Evolutionary conservation across 2,797 vertebrate genomes (phyloP), one percentile per base, ranked within the genome.

Genomic region (Hozukius guyotensis): DNA sequence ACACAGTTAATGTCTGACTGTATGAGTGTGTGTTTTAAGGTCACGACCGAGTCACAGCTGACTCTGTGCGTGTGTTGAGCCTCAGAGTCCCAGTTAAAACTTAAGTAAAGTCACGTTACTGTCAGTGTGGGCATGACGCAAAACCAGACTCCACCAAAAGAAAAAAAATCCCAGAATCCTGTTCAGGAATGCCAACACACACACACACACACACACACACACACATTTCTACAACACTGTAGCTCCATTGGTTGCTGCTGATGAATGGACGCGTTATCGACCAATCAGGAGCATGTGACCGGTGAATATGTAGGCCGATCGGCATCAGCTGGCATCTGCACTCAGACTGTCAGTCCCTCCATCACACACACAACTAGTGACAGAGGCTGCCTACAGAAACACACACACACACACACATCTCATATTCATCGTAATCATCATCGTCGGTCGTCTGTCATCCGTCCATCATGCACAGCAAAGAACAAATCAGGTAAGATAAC

Each of bases 391-490:
- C 25, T 18, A 18, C 4, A 53, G 1, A 29, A 13, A 67, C 76
- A 38, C 22, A 46, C 13, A 32, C 76, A 38, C 22, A 46, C 13
- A 32, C 31, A 42, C 38, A 42, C 38, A 42, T 42, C 13, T 42
- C 38, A 42, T 42, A 42, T 6, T 75, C 16, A 6, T 29, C 31
- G 2, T 6, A 59, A 22, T 60, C n/a, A 6, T 62, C 52, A 18
- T 25, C 38, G 4, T 49, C 7, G 5, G 32, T 52, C 24, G 0
- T 84, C 36, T 29, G 11, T 74, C 42, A 18, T 52, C 38, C 4
- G 1, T 67, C 63, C 81, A 78, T 84, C 82, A 94, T 94, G 94
- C 90, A 93, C 88, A 91, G 88, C 88, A 93, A 88, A 84, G 90
- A 93, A 6, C 85, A 92, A 60, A 94, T 94, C 83, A 92, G 90